Evolutionary conservation across 1,140 invertebrate genomes (phyloP), one percentile per base, ranked within the genome.

Genomic region (Ceratina australensis): DNA sequence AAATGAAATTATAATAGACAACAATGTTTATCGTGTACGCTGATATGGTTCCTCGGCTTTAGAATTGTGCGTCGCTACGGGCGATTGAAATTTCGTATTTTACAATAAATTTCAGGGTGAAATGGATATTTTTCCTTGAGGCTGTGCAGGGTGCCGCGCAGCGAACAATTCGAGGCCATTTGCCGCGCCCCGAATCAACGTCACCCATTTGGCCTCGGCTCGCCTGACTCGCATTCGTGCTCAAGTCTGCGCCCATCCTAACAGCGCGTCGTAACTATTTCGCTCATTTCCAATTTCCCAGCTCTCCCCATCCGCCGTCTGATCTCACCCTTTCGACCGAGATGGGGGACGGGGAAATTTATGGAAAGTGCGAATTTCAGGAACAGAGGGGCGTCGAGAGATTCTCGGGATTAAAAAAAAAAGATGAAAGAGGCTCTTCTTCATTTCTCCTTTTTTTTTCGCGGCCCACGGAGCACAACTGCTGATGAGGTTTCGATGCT

Each of bases 401-500:
- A 42, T 42, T 42, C 33, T 42, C 5, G 52, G 33, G 10, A 10
- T 18, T 5, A 18, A 3, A 33, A 54, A 56, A 47, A 20, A 50
- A 42, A 26, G 56, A 56, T 61, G 26, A 57, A 65, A 49, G 57
- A 18, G 16, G 24, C 18, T 5, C 3, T 42, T 24, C 16, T 18
- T 26, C 7, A 3, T 7, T 10, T n/a, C 20, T 50, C 16, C 18
- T 22, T 5, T 26, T 61, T 16, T 71, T 13, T 47, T 65, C 16
- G 52, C 69, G 60, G 60, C 24, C 54, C 59, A 79, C 75, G 79
- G 79, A 82, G 71, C 80, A 71, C 20, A 82, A 83, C 61, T 66
- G 75, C 75, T 82, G 81, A 83, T 82, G 81, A 81, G 42, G 60
- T 79, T 73, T 69, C 63, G 54, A 60, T 13, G 26, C 22, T 73